Conservation (phyloP, 2,113 vertebrate genomes). For the Melanocharis versteri region DNA sequence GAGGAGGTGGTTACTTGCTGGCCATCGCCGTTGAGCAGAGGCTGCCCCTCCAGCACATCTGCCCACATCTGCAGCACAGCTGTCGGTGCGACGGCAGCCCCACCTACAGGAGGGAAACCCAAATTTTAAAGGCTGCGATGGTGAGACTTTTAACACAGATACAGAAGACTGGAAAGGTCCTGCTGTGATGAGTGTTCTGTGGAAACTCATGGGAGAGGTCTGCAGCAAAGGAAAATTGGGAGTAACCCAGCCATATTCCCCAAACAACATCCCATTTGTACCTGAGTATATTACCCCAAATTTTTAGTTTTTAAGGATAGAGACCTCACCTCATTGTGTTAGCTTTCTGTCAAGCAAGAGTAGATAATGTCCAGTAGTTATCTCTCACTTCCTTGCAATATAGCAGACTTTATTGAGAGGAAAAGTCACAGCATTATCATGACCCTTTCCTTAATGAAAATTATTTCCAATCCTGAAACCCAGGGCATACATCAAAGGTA, state of each 20-base stretch:
- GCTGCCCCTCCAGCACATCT: background rate
- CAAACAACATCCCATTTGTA: background rate
- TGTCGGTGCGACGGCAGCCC: background rate
- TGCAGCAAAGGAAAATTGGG: background rate
- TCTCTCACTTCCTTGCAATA: background rate
- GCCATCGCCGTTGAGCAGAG: background rate
- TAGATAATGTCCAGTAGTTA: background rate
- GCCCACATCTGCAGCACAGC: background rate
- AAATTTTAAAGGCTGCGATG: background rate
- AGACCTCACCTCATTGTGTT: background rate
- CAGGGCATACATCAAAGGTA: background rate
- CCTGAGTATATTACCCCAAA: background rate
- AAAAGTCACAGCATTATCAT: background rate
- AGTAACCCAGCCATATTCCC: background rate
- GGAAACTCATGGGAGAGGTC: background rate
- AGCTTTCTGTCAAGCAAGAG: background rate
- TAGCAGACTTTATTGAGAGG: background rate
- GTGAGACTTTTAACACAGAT: background rate
- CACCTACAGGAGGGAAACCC: background rate
- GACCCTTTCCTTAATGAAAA: background rate
- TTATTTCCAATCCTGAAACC: background rate
- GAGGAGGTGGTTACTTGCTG: background rate
- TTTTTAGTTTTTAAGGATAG: background rate
- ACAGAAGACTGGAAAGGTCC: background rate
- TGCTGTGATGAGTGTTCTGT: background rate